These are phyloP conservation scores for Melanotaenia parkinsoni DNA, from an alignment of 2,797 vertebrate species.

Conservation along the genomic window DNA sequence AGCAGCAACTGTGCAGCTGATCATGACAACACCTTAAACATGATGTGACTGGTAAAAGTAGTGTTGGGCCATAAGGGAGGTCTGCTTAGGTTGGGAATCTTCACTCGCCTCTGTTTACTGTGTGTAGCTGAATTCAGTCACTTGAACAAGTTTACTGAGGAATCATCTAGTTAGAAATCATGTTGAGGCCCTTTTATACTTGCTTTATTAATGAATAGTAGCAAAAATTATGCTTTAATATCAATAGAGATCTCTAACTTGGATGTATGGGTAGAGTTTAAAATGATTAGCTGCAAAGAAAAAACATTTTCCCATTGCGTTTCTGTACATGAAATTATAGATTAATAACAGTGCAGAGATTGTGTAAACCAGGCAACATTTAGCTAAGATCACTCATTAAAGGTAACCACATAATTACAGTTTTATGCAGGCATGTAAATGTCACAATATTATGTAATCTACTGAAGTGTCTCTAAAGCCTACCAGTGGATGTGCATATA, in stretches of 20 bases:
- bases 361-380: not conserved
- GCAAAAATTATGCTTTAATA: not conserved
- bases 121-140: not conserved
- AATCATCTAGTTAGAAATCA: not conserved
- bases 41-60: not conserved
- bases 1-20: not conserved
- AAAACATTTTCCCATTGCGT: not conserved
- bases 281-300: not conserved
- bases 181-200: not conserved
- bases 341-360: not conserved
- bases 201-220: not conserved
- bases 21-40: not conserved
- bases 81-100: not conserved
- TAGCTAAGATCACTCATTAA: not conserved
- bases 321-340: not conserved
- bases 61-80: too few relatives aligned
- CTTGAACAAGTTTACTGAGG: not conserved
- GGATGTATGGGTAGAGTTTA: not conserved
- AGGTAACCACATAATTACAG: slow-evolving; percentile 3
- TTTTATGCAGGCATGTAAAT: not conserved
- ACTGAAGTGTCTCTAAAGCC: not conserved
- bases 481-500: not conserved
- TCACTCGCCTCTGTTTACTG: not conserved
- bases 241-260: too few relatives aligned
- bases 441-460: not conserved